Conservation (phyloP, 2,113 vertebrate species). For the Echinops telfairi region DNA sequence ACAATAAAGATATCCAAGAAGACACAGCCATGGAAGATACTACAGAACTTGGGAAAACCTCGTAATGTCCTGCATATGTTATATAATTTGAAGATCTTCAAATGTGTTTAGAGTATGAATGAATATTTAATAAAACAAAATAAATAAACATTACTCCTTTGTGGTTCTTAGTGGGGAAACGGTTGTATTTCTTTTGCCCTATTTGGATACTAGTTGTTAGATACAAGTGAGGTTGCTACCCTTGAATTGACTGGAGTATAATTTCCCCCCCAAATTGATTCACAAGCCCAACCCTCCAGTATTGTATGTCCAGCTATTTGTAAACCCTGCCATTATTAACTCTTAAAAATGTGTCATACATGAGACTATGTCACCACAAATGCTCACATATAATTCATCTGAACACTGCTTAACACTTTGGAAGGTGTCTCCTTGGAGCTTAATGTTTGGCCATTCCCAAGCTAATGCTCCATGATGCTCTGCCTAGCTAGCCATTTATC, state of each 20-base stretch:
- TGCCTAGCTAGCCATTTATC: background rate
- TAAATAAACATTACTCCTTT: background rate
- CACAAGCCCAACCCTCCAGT: background rate
- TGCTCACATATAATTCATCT: background rate
- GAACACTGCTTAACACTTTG: background rate
- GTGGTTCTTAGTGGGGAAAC: background rate
- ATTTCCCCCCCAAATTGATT: no score
- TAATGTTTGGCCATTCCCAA: background rate
- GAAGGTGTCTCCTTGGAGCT: background rate
- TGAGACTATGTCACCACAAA: background rate
- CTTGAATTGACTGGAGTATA: background rate
- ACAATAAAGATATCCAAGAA: background rate
- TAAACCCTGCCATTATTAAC: background rate
- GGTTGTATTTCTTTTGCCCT: slow-evolving; percentile 1
- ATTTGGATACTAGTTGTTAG: background rate
- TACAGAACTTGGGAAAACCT: background rate
- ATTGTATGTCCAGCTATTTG: slow-evolving; percentile 38
- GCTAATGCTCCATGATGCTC: background rate
- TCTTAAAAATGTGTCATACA: background rate
- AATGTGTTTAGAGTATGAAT: background rate
- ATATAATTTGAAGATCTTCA: background rate
- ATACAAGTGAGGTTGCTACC: background rate
- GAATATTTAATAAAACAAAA: background rate
- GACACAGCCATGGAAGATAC: background rate
- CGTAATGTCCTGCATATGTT: background rate